Base-by-base conservation (phyloP, 2,113 vertebrate species). In the Myiozetetes cayanensis region DNA sequence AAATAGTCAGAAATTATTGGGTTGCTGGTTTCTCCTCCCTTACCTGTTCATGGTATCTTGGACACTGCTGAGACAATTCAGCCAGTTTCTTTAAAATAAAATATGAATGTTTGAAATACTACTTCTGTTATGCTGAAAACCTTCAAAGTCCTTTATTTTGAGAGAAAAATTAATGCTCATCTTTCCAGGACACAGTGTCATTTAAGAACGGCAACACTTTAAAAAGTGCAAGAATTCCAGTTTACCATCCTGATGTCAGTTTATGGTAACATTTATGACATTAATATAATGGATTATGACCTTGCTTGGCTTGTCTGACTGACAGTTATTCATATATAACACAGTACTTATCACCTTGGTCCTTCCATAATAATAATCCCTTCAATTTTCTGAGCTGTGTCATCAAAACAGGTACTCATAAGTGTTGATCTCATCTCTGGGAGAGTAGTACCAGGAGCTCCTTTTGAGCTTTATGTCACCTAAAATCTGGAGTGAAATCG, bases 361-460 rank as follows among this genome's bases (percentile, higher is more conserved):
- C 72, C 81, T 95, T 94, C 81, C 56, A 47, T 61, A 93, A 93
- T 74, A 89, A 93, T 94, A 95, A 96, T 85, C 46, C 12, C 74
- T 90, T 93, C 76, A 56, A 46, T 97, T 97, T 96, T 93, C 55
- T 94, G 93, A 93, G 95, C 33, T 59, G 72, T 96, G 84, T 96
- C 84, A 93, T 75, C 86, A 96, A 68, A 95, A 84, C 46, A 81
- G 22, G 41, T 82, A 70, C 79, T 95, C 82, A 4, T 56, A 67
- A 95, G 72, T 62, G 55, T 41, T 89, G 53, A 92, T 93, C 75
- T 97, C 91, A 92, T 96, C 91, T 90, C 61, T 62, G 67, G 41
- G 39, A 92, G 49, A 89, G 58, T 47, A 92, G 87, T 85, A 84
- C 46, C 56, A 49, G 75, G 55, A 91, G 44, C 49, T 87, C 49